Conservation (phyloP, 2,888 invertebrate species). For the Dusona sp. region DNA sequence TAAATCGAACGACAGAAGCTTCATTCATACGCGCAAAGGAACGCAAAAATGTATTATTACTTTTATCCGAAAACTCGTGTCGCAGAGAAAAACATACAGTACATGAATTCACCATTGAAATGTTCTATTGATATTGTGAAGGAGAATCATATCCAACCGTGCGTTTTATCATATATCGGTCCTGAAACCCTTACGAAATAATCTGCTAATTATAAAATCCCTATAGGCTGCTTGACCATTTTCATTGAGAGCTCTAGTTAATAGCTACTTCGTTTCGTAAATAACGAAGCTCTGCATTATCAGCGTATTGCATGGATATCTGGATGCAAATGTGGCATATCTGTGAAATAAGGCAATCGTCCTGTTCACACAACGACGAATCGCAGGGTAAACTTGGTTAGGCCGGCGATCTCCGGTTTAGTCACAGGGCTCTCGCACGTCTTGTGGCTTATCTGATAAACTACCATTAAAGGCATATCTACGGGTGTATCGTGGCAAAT, state of each 20-base stretch:
- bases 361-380: conserved; percentile 68
- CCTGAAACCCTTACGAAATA: not conserved
- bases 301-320: not conserved
- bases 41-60: not conserved
- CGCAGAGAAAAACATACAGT: not conserved
- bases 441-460: conserved; percentile 81
- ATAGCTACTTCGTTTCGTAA: not conserved
- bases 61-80: not conserved
- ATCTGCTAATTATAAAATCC: not conserved
- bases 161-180: not conserved
- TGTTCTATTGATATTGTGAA: not conserved
- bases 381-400: conserved; percentile 77
- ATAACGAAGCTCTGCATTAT: not conserved
- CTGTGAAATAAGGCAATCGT: conserved; percentile 68
- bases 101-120: not conserved
- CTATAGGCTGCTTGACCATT: not conserved
- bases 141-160: not conserved
- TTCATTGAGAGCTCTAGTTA: not conserved
- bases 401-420: conserved; percentile 64
- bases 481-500: conserved; percentile 65
- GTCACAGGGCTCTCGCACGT: conserved; percentile 65
- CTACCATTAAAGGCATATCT: conserved; percentile 78
- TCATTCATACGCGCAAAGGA: not conserved
- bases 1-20: conserved; percentile 21
- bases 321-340: not conserved